Evolutionary conservation across 2,797 vertebrate species (phyloP), one percentile per base, ranked within the genome.

Genomic region (Bradypus variegatus): DNA sequence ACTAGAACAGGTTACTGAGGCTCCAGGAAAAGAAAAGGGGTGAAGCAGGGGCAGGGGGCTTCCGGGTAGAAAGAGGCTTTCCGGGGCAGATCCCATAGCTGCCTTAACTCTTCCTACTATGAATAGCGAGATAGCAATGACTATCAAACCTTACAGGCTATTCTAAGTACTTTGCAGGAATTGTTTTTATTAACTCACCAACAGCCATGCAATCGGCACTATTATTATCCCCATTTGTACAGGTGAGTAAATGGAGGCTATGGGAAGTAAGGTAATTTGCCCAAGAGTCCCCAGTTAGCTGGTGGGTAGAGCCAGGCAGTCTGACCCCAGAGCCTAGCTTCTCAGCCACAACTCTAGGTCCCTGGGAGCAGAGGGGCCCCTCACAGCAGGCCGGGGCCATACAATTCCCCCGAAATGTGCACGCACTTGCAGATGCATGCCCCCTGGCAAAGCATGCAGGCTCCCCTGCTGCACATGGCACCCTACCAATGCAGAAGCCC

Each of bases 391-490:
- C 2, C 13, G 23, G 1, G 5, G 29, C n/a, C 11, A 64, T 41
- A 23, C 12, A 1, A 0, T 6, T 2, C 18, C 58, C 75, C 16
- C 5, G 2, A 16, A 2, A 18, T 21, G 2, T 41, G 27, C 33
- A 58, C 58, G 38, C 25, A 13, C 41, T 15, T 2, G 48, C 6
- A 70, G n/a, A 38, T 36, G n/a, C n/a, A 36, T 21, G 25, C 33
- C 5, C 8, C 33, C 70, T 18, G 14, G n/a, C 64, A 64, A 90
- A 69, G 33, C 18, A 1, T 78, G 13, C 10, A 8, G 78, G 58
- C 16, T 1, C 36, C 29, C 0, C 2, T 8, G 15, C 31, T 2
- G 11, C 36, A 14, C 11, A 0, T 2, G 38, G 33, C 6, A 1
- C 5, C 65, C 67, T 50, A 10, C 21, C 38, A 15, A n/a, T 18